Base-by-base conservation (phyloP, 1,140 invertebrate genomes). In the Heliconius eleuchia region DNA sequence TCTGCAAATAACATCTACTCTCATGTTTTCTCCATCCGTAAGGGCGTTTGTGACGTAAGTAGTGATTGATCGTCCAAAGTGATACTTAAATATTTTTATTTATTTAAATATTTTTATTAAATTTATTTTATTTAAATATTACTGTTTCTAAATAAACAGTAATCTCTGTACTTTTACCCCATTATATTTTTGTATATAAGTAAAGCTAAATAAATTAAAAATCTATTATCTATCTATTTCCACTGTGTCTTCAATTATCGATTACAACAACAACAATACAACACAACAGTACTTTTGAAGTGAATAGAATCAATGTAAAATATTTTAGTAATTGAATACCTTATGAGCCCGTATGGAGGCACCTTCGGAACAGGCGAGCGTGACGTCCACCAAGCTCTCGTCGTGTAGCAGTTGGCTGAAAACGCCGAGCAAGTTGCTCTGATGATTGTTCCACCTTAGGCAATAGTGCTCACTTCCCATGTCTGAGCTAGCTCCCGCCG, bases 391-490 rank as follows among this genome's bases (percentile, higher is more conserved):
- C 95, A 99, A 96, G 95, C 97, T 98, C 96, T 98, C 98, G 96
- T 98, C 97, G 96, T 98, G 97, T 93, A 98, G 96, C 95, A 98
- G 97, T 96, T 98, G 97, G 96, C 97, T 98, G 96, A 98, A 98
- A 95, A 98, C 98, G 95, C 97, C 97, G 96, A 98, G 96, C 95
- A 98, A 96, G 96, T 98, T 98, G 96, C 97, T 98, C 97, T 98
- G 97, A 97, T 98, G 97, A 98, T 98, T 98, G 96, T 98, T 98
- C 97, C 97, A 98, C 97, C 97, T 97, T 96, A 98, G 97, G 96
- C 97, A 98, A 97, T 98, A 98, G 96, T 98, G 97, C 97, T 98
- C 97, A 97, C 97, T 98, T 97, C 97, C 97, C 97, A 98, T 98
- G 97, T 97, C 97, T 97, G 96, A 97, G 96, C 96, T 97, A 97